Conservation (phyloP, 2,113 vertebrate genomes). For the Pseudopipra pipra region DNA sequence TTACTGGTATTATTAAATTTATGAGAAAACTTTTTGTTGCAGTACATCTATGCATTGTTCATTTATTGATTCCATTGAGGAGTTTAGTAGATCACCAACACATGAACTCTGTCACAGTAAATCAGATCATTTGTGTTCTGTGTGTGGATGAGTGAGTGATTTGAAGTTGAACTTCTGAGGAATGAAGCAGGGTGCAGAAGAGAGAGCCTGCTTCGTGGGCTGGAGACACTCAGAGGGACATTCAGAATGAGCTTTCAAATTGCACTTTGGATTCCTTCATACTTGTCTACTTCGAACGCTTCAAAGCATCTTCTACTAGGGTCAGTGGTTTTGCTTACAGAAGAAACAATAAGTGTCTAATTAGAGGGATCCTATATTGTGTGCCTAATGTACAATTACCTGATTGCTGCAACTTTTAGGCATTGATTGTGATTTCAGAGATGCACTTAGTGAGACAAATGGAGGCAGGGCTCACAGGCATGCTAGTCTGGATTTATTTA, state of each 20-base stretch:
- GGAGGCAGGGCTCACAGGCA: neutral
- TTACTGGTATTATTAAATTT: neutral
- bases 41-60: neutral
- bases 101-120: neutral
- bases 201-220: neutral
- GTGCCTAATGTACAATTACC: neutral
- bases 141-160: neutral
- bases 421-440: neutral
- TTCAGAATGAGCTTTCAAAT: neutral
- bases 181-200: neutral
- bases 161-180: neutral
- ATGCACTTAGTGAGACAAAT: neutral
- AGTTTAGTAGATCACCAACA: neutral
- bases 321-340: neutral
- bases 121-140: neutral
- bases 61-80: neutral
- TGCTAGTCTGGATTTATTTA: neutral
- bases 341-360: neutral
- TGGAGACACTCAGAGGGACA: neutral
- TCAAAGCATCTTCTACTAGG: neutral
- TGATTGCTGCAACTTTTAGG: neutral
- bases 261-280: fast-evolving
- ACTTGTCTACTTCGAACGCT: neutral
- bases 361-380: neutral
- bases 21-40: neutral